Base-by-base conservation (phyloP, 1,140 invertebrate genomes). In the Cydia pomonella region DNA sequence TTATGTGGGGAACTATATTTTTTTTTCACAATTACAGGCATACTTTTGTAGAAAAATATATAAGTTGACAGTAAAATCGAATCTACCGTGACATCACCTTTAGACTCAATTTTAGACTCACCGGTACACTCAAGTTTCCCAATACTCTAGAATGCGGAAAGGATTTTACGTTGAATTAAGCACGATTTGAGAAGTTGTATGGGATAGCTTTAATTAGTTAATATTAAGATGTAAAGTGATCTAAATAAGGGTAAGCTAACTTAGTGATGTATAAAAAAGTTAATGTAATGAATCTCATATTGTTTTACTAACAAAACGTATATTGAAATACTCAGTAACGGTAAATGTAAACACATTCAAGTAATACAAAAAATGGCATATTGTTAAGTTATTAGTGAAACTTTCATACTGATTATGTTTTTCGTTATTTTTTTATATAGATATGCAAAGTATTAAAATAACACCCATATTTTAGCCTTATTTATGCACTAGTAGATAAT, bases 121-220 rank as follows among this genome's bases (percentile, higher is more conserved):
- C n/a, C n/a, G n/a, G n/a, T n/a, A n/a, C n/a, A n/a, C n/a, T n/a
- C n/a, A n/a, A n/a, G 53, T 23, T 23, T 59, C 0, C 53, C 18
- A 59, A 59, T 18, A 59, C 53, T 59, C 53, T 2, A 12, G n/a
- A 10, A 10, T 59, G 53, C 21, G 21, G 53, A 23, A 23, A n/a
- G 3, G 87, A 82, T 88, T 88, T 84, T 80, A 79, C 76, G 53
- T 87, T 84, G 75, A 83, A 84, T 80, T 80, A 79, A 87, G 86
- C 88, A 91, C 87, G 83, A 89, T 84, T 86, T 86, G 83, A 88
- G 77, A 88, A 87, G 84, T 89, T 88, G 84, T 91, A 90, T 91
- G 89, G 89, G 89, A 91, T 90, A 91, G 89, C 89, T 91, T 91
- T 91, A 91, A 91, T 87, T 91, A 91, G 87, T 84, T 78, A 79